These are phyloP conservation scores for Biston betularia DNA, from an alignment of 2,888 invertebrate genomes.

Conservation along the genomic window DNA sequence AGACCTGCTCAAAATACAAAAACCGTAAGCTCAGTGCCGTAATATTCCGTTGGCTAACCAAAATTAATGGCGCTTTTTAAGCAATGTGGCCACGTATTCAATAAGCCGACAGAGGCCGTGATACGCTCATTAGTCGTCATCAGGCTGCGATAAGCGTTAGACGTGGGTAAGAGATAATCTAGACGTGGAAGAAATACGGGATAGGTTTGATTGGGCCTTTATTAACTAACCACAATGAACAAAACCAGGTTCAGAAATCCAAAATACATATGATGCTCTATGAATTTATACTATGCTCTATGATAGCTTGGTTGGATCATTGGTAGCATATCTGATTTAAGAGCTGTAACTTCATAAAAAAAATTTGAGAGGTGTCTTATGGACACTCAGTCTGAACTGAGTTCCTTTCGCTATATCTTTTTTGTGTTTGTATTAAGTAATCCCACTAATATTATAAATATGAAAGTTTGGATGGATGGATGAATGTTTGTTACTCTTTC, in stretches of 20 bases:
- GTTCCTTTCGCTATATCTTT: too few species aligned
- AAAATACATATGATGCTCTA: too few species aligned
- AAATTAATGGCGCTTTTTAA: slow-evolving; percentile 28
- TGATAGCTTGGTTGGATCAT: too few species aligned
- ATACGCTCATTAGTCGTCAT: slow-evolving; percentile 44
- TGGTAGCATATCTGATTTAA: too few species aligned
- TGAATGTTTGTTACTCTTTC: too few species aligned
- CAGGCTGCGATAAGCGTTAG: slow-evolving; percentile 25
- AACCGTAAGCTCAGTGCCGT: background rate
- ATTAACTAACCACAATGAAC: background rate
- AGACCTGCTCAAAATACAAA: background rate
- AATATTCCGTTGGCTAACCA: slow-evolving; percentile 23
- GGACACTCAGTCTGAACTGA: too few species aligned
- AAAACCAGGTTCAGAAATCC: background rate
- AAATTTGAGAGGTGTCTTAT: too few species aligned
- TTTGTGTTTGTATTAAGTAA: too few species aligned
- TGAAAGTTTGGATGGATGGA: too few species aligned
- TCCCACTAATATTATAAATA: too few species aligned
- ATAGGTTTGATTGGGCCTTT: background rate
- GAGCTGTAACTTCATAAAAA: too few species aligned
- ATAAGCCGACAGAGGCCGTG: slow-evolving; percentile 37
- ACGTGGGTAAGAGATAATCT: slow-evolving; percentile 31
- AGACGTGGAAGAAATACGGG: slow-evolving; percentile 4
- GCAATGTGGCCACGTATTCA: slow-evolving; percentile 46
- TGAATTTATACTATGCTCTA: too few species aligned